A percentile compares a stretch with the other conserved stretches of the same genome.
Conservation (phyloP, 1,140 invertebrate species). For the Magallana angulata region DNA sequence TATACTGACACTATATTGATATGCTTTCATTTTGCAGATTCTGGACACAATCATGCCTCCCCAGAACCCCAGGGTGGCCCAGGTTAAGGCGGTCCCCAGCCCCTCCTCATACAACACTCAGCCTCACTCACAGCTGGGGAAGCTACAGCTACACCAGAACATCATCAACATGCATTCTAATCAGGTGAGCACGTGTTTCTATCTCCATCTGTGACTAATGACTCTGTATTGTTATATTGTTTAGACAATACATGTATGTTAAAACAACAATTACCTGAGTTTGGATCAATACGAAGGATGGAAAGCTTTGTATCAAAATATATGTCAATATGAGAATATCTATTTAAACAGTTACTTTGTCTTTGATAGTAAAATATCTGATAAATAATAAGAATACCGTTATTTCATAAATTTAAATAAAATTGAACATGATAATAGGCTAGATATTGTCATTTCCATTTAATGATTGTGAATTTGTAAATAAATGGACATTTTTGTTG, state of each 20-base stretch:
- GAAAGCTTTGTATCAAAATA: too few species aligned
- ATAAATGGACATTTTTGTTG: background rate
- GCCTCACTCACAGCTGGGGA: conserved; percentile 7
- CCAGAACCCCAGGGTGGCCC: conserved; percentile 30
- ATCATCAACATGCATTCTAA: conserved; percentile 16
- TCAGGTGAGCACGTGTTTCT: background rate
- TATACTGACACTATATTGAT: too few species aligned
- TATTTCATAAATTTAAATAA: too few species aligned
- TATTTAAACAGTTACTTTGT: too few species aligned
- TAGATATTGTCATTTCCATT: too few species aligned
- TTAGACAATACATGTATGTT: background rate
- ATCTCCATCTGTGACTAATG: background rate
- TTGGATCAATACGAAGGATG: too few species aligned
- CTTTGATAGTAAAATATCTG: too few species aligned
- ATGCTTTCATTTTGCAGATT: conserved; percentile 9
- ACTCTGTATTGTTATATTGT: background rate
- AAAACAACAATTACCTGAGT: background rate
- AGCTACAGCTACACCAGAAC: conserved; percentile 23
- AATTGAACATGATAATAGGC: too few species aligned
- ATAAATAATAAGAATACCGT: too few species aligned
- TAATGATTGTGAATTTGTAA: too few species aligned
- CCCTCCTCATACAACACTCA: background rate
- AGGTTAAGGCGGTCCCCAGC: background rate
- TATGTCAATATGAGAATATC: too few species aligned
- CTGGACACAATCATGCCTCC: conserved; percentile 48